phyloP scores from a whole-genome alignment of 1,140 invertebrate species.

The Polypedilum pembai region DNA sequence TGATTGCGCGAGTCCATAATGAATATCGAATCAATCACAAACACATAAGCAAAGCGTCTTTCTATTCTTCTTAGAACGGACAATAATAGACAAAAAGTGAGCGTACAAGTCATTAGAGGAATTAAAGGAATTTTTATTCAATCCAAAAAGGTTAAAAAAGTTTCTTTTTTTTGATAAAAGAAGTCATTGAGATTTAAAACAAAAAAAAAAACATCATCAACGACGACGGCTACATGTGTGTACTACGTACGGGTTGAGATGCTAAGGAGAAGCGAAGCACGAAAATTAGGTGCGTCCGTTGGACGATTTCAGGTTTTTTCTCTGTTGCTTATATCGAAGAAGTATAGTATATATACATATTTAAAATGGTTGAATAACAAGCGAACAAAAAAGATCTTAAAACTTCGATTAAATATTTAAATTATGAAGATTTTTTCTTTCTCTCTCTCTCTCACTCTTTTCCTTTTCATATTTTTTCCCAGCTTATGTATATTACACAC shows the following conservation, averaged over 20 bases:
- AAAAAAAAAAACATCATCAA: background rate
- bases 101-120: background rate
- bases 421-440: slow-evolving; percentile 27
- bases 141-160: background rate
- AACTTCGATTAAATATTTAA: slow-evolving; percentile 25
- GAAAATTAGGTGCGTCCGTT: slow-evolving; percentile 25
- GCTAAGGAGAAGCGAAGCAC: slow-evolving; percentile 9
- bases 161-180: background rate
- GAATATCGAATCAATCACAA: slow-evolving; percentile 7
- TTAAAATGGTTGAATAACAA: slow-evolving; percentile 27
- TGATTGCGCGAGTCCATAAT: background rate
- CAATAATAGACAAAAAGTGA: background rate
- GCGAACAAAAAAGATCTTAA: slow-evolving; percentile 27
- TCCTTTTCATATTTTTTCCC: slow-evolving; percentile 24
- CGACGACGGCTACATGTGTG: background rate
- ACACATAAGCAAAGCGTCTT: too few relatives aligned
- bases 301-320: slow-evolving; percentile 21
- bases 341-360: background rate
- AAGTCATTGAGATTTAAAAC: slow-evolving; percentile 18
- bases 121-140: slow-evolving; percentile 19
- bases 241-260: background rate
- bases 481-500: slow-evolving; percentile 12
- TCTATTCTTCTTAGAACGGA: background rate
- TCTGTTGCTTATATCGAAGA: background rate
- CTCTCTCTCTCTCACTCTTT: background rate